Evolutionary conservation across 1,140 invertebrate genomes (phyloP).

Genomic region (Trissolcus basalis): DNA sequence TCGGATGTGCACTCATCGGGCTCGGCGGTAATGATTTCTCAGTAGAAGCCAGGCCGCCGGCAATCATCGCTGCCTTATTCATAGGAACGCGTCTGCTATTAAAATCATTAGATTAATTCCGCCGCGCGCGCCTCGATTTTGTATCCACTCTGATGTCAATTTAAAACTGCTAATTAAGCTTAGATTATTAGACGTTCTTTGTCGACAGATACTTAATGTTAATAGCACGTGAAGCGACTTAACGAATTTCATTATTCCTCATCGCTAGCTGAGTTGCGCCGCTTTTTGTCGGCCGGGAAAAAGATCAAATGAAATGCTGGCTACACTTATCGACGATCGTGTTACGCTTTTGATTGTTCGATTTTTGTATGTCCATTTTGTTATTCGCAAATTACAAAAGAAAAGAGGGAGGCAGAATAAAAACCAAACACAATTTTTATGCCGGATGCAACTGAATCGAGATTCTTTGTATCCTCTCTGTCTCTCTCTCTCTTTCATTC

Average conservation of each 20-base stretch:
- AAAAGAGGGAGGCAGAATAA: too few species aligned
- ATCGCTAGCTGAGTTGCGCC: too few species aligned
- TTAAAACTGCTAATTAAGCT: conserved; percentile 51
- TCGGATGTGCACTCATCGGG: conserved; percentile 44
- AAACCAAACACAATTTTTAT: too few species aligned
- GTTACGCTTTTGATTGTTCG: too few species aligned
- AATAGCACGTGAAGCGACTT: conserved; percentile 3
- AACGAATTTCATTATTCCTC: conserved; percentile 15
- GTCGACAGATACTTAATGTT: conserved; percentile 19
- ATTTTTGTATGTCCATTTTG: too few species aligned
- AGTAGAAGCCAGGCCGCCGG: conserved; percentile 35
- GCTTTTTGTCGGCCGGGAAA: too few species aligned
- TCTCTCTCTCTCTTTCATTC: too few species aligned
- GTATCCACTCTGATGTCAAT: conserved; percentile 37
- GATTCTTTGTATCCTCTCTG: too few species aligned
- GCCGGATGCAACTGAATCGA: too few species aligned
- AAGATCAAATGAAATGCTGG: too few species aligned
- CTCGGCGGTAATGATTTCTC: conserved; percentile 60
- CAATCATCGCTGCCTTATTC: conserved; percentile 48
- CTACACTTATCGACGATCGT: too few species aligned
- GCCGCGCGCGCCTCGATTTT: conserved; percentile 27
- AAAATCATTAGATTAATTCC: conserved; percentile 58
- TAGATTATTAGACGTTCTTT: conserved; percentile 37
- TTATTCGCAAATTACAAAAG: too few species aligned
- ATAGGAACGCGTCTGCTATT: conserved; percentile 57